Conservation (phyloP, 2,888 invertebrate species). For the Epinotia demarniana region DNA sequence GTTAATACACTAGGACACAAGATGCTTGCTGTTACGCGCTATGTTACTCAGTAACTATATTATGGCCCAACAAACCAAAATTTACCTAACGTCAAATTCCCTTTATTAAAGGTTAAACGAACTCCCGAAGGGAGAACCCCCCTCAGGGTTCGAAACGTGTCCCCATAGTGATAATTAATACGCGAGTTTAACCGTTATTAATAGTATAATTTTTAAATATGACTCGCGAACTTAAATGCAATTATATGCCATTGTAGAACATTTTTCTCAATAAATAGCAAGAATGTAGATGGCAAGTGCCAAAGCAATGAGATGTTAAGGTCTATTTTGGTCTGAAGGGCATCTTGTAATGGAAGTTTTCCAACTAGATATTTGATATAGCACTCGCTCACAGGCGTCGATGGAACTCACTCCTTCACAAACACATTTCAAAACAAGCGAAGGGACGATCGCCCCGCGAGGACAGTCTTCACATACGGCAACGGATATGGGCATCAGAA, state of each 20-base stretch:
- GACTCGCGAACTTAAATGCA: no score
- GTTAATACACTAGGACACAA: constrained; percentile 40
- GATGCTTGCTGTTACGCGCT: constrained; percentile 32
- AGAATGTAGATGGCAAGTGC: not conserved
- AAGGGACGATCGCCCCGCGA: not conserved
- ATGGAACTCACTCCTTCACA: constrained; percentile 8
- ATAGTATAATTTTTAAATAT: no score
- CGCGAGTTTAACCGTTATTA: no score
- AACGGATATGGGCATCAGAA: constrained; percentile 30
- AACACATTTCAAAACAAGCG: constrained; percentile 23
- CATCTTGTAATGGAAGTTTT: constrained; percentile 20
- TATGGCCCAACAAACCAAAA: constrained; percentile 11
- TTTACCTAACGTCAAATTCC: not conserved
- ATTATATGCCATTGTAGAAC: no score
- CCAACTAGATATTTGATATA: constrained; percentile 35
- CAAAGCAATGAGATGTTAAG: not conserved
- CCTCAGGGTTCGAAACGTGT: no score
- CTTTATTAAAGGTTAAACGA: no score
- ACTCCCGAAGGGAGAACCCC: no score
- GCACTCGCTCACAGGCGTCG: constrained; percentile 29
- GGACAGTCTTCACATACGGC: not conserved
- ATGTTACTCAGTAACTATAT: constrained; percentile 38
- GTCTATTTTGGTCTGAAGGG: constrained; percentile 14
- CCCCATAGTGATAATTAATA: no score
- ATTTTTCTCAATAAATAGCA: not conserved